Evolutionary conservation across 1,140 invertebrate genomes (phyloP), one percentile per base, ranked within the genome.

Genomic region (Trialeurodes vaporariorum): DNA sequence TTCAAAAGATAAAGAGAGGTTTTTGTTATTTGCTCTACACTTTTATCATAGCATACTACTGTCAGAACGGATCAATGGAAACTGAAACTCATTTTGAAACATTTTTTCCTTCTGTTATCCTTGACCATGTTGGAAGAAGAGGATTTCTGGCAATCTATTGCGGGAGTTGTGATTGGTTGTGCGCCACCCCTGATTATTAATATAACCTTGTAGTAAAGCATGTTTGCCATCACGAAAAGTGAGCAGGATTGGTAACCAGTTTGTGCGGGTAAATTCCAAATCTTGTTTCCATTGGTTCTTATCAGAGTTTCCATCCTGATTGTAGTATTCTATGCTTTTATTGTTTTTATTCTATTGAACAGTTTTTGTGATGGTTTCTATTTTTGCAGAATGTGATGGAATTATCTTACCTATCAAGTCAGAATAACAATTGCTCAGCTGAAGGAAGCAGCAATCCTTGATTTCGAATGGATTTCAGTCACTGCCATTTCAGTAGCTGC

Each of bases 401-500:
- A 79, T 81, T 85, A 81, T 81, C 82, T 72, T 83, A 83, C 78
- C 78, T 83, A 72, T 80, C 82, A 72, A 80, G 82, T 59, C 82
- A 83, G 73, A 83, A 83, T 78, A 83, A 84, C 81, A 83, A 83
- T 75, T 79, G 78, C 70, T 81, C 76, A 71, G 66, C 73, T 25
- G 72, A 71, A 58, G 73, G 67, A 22, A 73, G 71, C 64, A 68
- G 65, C 17, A 68, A 65, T 23, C 63, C 5, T 9, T 49, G 34
- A 5, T 9, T 9, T 17, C n/a, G n/a, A 49, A 49, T 49, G 34
- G 34, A 9, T 49, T 49, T 49, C 17, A 49, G 34, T 17, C 34
- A 49, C 17, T 49, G 5, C 34, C 34, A 49, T 49, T 49, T 49
- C 17, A 5, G 17, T 49, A 17, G 17, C 34, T 9, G 5, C 34